phyloP scores from a whole-genome alignment of 2,113 vertebrate species.

The Montifringilla adamsi region DNA sequence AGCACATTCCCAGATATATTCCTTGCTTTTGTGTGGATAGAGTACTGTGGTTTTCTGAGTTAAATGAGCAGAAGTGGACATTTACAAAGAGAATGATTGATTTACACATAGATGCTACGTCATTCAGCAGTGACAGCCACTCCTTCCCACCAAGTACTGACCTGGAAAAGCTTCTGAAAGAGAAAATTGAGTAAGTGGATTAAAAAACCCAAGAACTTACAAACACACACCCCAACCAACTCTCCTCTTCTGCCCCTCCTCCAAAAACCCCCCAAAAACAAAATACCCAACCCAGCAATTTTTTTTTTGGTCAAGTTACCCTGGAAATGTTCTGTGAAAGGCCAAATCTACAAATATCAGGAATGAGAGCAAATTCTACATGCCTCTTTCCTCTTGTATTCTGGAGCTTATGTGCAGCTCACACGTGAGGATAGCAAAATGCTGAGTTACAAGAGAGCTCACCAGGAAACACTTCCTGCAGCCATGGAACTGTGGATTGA shows the following conservation, averaged over 20 bases:
- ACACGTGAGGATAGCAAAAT: background rate
- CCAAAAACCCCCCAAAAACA: background rate
- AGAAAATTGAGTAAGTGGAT: background rate
- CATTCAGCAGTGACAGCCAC: background rate
- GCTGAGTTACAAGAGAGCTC: background rate
- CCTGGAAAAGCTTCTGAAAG: background rate
- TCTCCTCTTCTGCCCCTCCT: accelerated
- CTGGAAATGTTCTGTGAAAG: background rate
- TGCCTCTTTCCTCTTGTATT: accelerated
- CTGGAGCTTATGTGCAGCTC: background rate
- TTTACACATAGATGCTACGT: background rate
- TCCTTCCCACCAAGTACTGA: background rate
- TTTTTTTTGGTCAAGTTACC: background rate
- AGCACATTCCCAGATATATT: background rate
- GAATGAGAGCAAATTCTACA: background rate
- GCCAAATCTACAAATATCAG: background rate
- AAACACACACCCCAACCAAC: background rate
- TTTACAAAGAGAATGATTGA: background rate
- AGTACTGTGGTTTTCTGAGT: background rate
- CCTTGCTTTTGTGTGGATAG: background rate
- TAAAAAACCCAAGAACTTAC: background rate
- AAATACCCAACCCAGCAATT: background rate
- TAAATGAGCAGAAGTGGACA: background rate
- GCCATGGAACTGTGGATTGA: background rate
- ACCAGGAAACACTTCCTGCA: background rate